Conservation (phyloP, 2,888 invertebrate genomes). For the Carterocephalus palaemon region DNA sequence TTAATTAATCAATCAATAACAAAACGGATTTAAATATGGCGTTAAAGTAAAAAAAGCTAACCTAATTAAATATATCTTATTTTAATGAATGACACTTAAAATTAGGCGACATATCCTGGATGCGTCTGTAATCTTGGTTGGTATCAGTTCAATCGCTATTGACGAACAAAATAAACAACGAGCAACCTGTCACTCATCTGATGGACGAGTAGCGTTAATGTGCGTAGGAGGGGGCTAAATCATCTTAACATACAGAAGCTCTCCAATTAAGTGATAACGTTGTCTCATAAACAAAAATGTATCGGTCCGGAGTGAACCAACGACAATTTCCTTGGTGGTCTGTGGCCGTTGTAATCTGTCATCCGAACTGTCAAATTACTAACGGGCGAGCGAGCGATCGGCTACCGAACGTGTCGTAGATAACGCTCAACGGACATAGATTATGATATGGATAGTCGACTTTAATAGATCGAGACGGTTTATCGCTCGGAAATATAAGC, state of each 20-base stretch:
- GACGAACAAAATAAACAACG: constrained; percentile 5
- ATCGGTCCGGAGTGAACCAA: constrained; percentile 50
- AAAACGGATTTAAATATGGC: no score
- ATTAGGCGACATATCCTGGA: no score
- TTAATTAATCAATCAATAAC: no score
- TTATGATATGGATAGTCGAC: constrained; percentile 30
- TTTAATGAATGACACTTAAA: no score
- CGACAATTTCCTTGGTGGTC: constrained; percentile 75
- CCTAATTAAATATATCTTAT: no score
- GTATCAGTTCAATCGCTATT: constrained; percentile 7
- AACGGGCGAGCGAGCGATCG: constrained; percentile 76
- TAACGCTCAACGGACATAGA: constrained; percentile 62
- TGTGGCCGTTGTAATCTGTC: constrained; percentile 71
- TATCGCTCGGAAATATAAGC: constrained; percentile 19
- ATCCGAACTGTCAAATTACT: constrained; percentile 79
- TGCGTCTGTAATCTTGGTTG: no score
- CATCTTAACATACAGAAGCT: constrained; percentile 47
- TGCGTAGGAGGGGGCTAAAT: constrained; percentile 31
- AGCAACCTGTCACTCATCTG: constrained; percentile 8
- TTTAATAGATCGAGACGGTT: constrained; percentile 28
- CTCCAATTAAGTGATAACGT: constrained; percentile 61
- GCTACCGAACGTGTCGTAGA: constrained; percentile 77
- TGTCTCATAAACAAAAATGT: constrained; percentile 65
- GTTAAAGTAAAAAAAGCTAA: no score
- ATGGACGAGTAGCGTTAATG: constrained; percentile 12